Evolutionary conservation across 2,113 vertebrate genomes (phyloP).

Genomic region (Macquaria australasica): DNA sequence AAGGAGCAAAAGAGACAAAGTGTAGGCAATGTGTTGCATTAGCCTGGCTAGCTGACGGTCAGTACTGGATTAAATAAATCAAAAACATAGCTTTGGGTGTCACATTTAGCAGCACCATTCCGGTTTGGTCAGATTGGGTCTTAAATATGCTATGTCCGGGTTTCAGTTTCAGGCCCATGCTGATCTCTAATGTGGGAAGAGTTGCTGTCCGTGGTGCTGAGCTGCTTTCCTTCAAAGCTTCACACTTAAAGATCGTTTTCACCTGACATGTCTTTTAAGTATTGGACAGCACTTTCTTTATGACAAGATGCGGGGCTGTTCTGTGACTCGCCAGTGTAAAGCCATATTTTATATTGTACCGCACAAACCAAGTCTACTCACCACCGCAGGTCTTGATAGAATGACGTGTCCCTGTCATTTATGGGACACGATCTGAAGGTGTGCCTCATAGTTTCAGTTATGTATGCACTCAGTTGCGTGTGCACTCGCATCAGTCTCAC

Average conservation of each 20-base stretch:
- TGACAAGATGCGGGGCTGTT: background rate
- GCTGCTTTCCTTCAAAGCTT: background rate
- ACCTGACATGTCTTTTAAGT: background rate
- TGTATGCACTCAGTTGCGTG: background rate
- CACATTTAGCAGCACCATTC: background rate
- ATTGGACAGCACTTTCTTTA: background rate
- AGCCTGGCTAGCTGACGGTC: background rate
- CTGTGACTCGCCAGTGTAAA: background rate
- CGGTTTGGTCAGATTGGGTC: background rate
- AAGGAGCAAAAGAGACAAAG: background rate
- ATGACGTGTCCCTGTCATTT: background rate
- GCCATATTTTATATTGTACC: background rate
- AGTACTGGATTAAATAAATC: background rate
- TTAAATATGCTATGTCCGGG: background rate
- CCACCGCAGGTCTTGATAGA: background rate
- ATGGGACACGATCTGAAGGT: background rate
- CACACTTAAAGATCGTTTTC: background rate
- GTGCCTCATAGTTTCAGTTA: background rate
- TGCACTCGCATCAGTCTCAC: background rate
- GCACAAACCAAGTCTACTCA: background rate
- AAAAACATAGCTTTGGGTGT: too few species aligned
- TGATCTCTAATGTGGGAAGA: background rate
- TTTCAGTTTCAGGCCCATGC: background rate
- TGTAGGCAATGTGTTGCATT: background rate
- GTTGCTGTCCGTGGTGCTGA: constrained; percentile 37